Evolutionary conservation across 1,140 invertebrate genomes (phyloP), one percentile per base, ranked within the genome.

Genomic region (Drosophila hydei): DNA sequence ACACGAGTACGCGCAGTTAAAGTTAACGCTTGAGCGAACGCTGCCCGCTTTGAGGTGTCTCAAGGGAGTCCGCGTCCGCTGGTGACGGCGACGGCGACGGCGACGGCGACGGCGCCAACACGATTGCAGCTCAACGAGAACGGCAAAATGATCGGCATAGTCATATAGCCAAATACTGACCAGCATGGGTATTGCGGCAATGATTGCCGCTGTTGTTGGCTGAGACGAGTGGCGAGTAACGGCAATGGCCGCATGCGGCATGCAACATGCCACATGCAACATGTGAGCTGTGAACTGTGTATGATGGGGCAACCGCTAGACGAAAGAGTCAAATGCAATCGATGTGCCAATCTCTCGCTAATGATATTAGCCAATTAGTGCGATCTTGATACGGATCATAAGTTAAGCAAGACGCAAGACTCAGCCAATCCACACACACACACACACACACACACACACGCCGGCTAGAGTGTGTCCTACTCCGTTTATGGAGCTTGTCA

Each of bases 51-150:
- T 36, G 18, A 52, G 19, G 4, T 50, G 65, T 75, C 61, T 75
- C 38, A 69, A 68, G 76, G 65, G 75, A 67, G 51, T 45, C 62
- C 38, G 23, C 21, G 16, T 43, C 27, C 55, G 36, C 25, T 42
- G 38, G 38, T 42, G 30, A 38, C 43, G 18, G 30, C 6, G 25
- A 2, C 23, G 18, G 33, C 3, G 59, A 51, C 47, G 27, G 8
- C 12, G 45, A 38, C 36, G n/a, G 47, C 11, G 50, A 25, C 58
- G 48, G 33, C 51, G 47, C 51, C 40, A 40, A 55, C 40, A 25
- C 75, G 52, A 68, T 42, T 75, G 72, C 72, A 80, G 81, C 78
- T 81, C 55, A 77, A 83, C 69, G 71, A 76, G 78, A 81, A 83
- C 79, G 78, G 62, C 55, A 36, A 56, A 69, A 71, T 50, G 27